Evolutionary conservation across 2,113 vertebrate species (phyloP).

Genomic region (Chamaetylas fuelleborni): DNA sequence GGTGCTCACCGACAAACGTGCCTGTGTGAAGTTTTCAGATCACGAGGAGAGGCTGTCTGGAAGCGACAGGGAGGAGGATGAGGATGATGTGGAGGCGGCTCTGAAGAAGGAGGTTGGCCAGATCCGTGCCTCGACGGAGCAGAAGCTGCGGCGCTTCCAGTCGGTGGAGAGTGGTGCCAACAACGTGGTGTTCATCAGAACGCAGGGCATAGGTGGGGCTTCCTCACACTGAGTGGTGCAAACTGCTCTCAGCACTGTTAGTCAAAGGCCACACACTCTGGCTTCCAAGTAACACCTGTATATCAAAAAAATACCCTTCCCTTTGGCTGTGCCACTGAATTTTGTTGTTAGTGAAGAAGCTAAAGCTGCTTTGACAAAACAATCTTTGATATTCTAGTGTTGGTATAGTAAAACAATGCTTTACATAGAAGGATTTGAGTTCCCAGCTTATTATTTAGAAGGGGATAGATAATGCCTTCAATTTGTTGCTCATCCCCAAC

Average conservation of each 20-base stretch:
- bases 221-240: neutral
- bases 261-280: accelerated
- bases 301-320: neutral
- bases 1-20: accelerated
- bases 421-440: neutral
- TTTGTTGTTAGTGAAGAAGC: neutral
- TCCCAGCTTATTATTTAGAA: neutral
- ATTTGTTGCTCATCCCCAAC: neutral
- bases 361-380: neutral
- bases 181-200: conserved; percentile 93
- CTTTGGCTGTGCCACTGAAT: neutral
- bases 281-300: accelerated
- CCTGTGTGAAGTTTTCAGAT: conserved; percentile 75
- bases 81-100: conserved; percentile 84
- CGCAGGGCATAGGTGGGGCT: conserved; percentile 83
- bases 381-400: neutral
- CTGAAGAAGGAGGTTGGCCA: conserved; percentile 90
- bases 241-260: neutral
- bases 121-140: conserved; percentile 76
- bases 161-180: conserved; percentile 91
- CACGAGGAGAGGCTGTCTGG: conserved; percentile 66
- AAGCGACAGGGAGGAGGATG: conserved; percentile 72
- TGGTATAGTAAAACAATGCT: neutral
- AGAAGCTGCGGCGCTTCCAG: conserved; percentile 84
- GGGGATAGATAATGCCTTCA: neutral